A percentile compares a stretch with the other conserved stretches of the same genome.
phyloP scores from a whole-genome alignment of 2,113 vertebrate genomes.

The Dasyornis broadbenti region DNA sequence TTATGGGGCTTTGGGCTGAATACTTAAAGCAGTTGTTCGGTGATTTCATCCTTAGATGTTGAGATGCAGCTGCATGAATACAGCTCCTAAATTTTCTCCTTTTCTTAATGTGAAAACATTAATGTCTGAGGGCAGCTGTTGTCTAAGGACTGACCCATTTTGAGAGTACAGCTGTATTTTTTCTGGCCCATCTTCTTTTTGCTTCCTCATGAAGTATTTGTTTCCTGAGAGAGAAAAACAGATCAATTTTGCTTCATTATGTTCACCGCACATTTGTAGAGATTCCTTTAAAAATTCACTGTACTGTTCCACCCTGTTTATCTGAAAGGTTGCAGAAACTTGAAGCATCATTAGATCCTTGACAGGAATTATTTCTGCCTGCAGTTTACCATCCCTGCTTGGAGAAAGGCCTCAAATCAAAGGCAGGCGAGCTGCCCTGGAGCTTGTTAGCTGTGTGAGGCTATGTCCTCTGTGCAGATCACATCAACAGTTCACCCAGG shows the following conservation, averaged over 20 bases:
- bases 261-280: neutral
- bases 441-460: neutral
- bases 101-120: neutral
- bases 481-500: neutral
- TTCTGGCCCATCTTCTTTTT: neutral
- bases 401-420: constrained; percentile 15
- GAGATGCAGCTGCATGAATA: neutral
- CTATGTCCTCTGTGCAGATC: neutral
- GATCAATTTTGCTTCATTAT: constrained; percentile 13
- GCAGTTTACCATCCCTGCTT: neutral
- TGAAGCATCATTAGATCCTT: constrained; percentile 13
- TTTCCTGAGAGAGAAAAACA: constrained; percentile 21
- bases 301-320: neutral
- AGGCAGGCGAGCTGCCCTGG: constrained; percentile 7
- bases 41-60: neutral
- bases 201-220: neutral
- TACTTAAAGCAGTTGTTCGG: neutral
- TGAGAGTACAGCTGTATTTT: neutral
- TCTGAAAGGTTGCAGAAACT: neutral
- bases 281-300: neutral
- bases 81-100: neutral
- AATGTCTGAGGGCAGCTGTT: neutral
- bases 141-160: neutral
- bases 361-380: neutral
- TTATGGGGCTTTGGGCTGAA: neutral